phyloP scores from a whole-genome alignment of 1,140 invertebrate species.

The Drosophila novamexicana region DNA sequence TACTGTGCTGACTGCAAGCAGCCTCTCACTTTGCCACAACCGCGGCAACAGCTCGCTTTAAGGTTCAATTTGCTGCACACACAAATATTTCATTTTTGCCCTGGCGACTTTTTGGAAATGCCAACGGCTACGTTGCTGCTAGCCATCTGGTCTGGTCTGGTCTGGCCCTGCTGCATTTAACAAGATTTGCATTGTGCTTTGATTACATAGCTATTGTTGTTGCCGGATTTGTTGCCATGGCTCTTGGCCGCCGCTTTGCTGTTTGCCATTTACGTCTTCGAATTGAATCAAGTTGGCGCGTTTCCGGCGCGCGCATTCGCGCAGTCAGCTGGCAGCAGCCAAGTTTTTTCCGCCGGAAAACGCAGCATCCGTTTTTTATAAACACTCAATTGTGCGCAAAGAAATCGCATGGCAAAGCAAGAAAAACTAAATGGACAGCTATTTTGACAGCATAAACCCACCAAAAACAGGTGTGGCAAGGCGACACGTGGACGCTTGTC shows the following conservation, averaged over 20 bases:
- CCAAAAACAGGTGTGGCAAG: conserved; percentile 56
- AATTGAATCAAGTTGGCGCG: conserved; percentile 75
- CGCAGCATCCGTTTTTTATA: conserved; percentile 76
- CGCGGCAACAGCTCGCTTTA: conserved; percentile 30
- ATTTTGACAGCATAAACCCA: conserved; percentile 49
- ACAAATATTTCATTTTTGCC: conserved; percentile 33
- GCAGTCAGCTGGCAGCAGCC: conserved; percentile 50
- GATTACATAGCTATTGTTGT: conserved; percentile 53
- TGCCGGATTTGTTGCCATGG: conserved; percentile 47
- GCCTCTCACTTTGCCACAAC: conserved; percentile 1
- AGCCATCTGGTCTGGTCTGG: conserved; percentile 3
- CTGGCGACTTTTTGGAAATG: conserved; percentile 27
- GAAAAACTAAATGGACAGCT: conserved; percentile 42
- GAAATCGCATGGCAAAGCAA: conserved; percentile 17
- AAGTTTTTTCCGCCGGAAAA: conserved; percentile 79
- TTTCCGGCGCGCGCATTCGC: conserved; percentile 49
- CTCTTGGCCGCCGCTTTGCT: conserved; percentile 69
- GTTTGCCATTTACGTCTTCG: conserved; percentile 75
- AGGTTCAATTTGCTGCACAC: conserved; percentile 41
- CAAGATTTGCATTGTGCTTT: conserved; percentile 57
- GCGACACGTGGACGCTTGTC: conserved; percentile 62
- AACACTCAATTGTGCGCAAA: conserved; percentile 70
- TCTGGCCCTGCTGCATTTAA: conserved; percentile 29
- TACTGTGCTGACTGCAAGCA: conserved; percentile 6
- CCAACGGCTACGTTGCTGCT: conserved; percentile 6